These are phyloP conservation scores for Unio pictorum DNA, from an alignment of 2,888 invertebrate genomes.

Conservation along the genomic window DNA sequence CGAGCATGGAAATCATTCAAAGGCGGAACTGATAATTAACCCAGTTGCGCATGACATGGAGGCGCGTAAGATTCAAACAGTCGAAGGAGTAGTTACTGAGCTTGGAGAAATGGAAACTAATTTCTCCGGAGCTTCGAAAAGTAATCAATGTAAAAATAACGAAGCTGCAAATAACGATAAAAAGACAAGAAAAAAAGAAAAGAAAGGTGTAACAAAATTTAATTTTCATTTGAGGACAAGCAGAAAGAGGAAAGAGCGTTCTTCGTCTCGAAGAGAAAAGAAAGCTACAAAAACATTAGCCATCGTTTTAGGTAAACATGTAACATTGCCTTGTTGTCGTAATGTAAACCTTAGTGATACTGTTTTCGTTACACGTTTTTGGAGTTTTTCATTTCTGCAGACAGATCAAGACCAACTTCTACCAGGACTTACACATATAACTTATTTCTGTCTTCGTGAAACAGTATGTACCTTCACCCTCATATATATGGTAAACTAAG, in stretches of 20 bases:
- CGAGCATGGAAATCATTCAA: constrained; percentile 80
- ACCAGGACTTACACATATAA: no score
- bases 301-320: constrained; percentile 92
- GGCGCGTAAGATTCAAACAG: constrained; percentile 10
- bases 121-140: constrained; percentile 17
- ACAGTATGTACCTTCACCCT: no score
- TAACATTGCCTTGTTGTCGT: not conserved
- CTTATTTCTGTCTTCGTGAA: no score
- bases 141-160: constrained; percentile 28
- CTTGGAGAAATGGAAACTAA: constrained; percentile 28
- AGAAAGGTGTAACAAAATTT: constrained; percentile 67
- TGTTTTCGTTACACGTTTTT: no score
- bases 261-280: constrained; percentile 78
- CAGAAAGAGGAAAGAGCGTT: constrained; percentile 79
- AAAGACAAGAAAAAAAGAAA: constrained; percentile 43
- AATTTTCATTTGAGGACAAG: constrained; percentile 78
- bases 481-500: no score
- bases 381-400: no score
- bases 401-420: no score
- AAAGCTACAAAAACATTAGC: constrained; percentile 99
- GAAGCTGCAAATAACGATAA: constrained; percentile 23
- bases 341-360: not conserved
- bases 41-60: constrained; percentile 78
- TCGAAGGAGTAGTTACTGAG: not conserved
- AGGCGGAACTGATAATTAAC: constrained; percentile 91